phyloP scores from a whole-genome alignment of 37 sponge, comb jelly and placozoan species.

The Bolinopsis microptera region DNA sequence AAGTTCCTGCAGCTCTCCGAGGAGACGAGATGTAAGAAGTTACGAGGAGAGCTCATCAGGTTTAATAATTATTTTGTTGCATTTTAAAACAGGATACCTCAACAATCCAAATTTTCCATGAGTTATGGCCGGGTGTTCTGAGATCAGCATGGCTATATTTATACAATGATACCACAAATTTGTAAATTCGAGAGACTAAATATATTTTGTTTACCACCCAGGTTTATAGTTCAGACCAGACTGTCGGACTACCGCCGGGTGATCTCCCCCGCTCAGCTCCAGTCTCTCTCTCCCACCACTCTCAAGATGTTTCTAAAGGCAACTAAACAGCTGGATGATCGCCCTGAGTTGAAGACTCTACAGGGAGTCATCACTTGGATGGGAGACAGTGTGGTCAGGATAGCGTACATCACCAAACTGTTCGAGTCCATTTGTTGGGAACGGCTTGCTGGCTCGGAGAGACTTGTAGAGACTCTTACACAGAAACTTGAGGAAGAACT shows the following conservation, averaged over 20 bases:
- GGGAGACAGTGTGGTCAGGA: background rate
- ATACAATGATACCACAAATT: too few relatives aligned
- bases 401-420: background rate
- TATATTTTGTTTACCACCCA: too few relatives aligned
- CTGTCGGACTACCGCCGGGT: background rate
- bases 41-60: background rate
- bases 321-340: background rate
- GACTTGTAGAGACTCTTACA: background rate
- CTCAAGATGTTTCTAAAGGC: background rate
- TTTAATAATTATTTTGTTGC: too few relatives aligned
- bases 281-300: background rate
- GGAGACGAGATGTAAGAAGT: background rate
- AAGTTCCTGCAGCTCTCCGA: background rate
- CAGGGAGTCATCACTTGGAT: background rate
- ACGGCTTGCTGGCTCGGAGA: background rate
- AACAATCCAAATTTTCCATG: too few relatives aligned
- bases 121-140: too few relatives aligned
- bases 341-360: slow-evolving; percentile 16
- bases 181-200: too few relatives aligned
- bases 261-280: background rate
- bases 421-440: background rate
- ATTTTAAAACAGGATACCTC: too few relatives aligned
- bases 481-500: background rate
- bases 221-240: background rate
- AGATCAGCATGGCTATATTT: too few relatives aligned